A percentile compares a stretch with the other conserved stretches of the same genome.
Conservation (phyloP, 2,888 invertebrate species). For the Dinocampus coccinellae region DNA sequence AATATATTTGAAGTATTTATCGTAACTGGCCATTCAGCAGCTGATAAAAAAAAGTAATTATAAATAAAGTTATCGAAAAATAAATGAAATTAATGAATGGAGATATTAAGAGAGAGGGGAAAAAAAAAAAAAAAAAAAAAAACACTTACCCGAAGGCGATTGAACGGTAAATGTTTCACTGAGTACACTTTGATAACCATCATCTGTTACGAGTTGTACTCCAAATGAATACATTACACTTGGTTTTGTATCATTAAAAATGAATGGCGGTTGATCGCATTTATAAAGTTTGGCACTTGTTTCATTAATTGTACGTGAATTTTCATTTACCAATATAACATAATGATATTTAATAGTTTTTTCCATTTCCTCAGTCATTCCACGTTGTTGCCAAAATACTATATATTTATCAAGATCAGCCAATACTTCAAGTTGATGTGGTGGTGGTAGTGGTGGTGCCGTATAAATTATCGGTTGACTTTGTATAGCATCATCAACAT, state of each 20-base stretch:
- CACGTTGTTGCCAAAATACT: constrained; percentile 76
- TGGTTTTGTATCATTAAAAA: constrained; percentile 71
- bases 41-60: constrained; percentile 38
- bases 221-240: constrained; percentile 75
- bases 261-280: constrained; percentile 73
- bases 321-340: constrained; percentile 77
- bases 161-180: constrained; percentile 73
- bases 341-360: constrained; percentile 71
- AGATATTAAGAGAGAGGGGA: too few species aligned
- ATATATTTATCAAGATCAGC: constrained; percentile 75
- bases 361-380: constrained; percentile 59
- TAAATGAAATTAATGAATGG: too few species aligned
- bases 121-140: too few species aligned
- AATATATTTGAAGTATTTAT: constrained; percentile 66
- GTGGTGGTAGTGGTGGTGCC: constrained; percentile 75
- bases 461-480: constrained; percentile 70
- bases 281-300: constrained; percentile 68
- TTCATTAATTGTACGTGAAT: constrained; percentile 70
- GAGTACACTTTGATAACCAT: constrained; percentile 75
- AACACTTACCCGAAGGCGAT: constrained; percentile 61
- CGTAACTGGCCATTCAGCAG: constrained; percentile 50
- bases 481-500: constrained; percentile 68
- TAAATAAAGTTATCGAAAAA: too few species aligned
- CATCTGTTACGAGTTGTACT: constrained; percentile 74
- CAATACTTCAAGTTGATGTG: constrained; percentile 75